phyloP scores from a whole-genome alignment of 2,888 invertebrate species.

The Lepidochrysops patricia region DNA sequence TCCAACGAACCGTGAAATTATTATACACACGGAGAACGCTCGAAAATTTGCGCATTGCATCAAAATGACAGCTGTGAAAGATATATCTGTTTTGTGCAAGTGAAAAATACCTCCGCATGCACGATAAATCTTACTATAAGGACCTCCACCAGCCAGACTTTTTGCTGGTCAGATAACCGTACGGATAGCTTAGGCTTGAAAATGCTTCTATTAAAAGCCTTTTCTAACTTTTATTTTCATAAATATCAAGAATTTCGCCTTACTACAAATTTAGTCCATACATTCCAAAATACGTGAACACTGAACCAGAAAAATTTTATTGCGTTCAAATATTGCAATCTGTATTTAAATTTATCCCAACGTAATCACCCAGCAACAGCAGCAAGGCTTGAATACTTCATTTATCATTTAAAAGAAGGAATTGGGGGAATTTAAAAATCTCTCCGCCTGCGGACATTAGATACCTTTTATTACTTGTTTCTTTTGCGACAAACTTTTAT shows the following conservation, averaged over 20 bases:
- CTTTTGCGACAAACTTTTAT: not conserved
- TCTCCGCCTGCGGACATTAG: not conserved
- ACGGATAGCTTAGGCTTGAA: not conserved
- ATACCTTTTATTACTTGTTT: slow-evolving; percentile 3
- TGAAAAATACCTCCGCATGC: not conserved
- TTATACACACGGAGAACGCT: not conserved
- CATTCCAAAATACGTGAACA: not conserved
- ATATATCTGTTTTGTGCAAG: not conserved
- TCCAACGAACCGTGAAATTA: not conserved
- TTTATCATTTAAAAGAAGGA: not conserved
- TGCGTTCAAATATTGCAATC: not conserved
- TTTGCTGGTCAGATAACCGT: not conserved
- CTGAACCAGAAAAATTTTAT: too few species aligned
- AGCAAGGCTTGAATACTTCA: not conserved
- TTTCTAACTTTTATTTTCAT: too few species aligned
- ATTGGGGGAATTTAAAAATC: not conserved
- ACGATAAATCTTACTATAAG: not conserved
- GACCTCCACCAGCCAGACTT: not conserved
- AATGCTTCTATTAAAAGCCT: not conserved
- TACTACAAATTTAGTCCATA: too few species aligned
- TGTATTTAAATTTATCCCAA: not conserved
- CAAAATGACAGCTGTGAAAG: slow-evolving; percentile 2
- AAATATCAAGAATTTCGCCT: too few species aligned
- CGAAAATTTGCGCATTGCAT: slow-evolving; percentile 2
- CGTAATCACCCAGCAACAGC: not conserved